These are phyloP conservation scores for Pachliopta kotzebuea DNA, from an alignment of 2,888 invertebrate species.

Conservation along the genomic window DNA sequence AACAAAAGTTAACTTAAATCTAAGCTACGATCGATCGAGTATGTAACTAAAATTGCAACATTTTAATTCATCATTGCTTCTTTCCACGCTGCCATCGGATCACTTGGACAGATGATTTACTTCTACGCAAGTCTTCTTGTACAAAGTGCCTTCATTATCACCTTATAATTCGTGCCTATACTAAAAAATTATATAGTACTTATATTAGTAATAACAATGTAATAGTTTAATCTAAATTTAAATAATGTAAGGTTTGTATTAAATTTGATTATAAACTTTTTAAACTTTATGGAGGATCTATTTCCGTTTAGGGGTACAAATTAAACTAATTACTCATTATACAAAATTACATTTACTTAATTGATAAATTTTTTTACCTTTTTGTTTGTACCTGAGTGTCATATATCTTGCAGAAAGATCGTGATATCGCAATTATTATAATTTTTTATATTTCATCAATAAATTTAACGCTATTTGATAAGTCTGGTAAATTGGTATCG, in stretches of 20 bases:
- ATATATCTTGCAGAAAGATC: conserved; percentile 3
- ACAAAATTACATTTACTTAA: background rate
- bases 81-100: conserved; percentile 65
- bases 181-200: conserved; percentile 35
- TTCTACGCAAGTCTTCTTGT: conserved; percentile 28
- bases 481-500: background rate
- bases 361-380: background rate
- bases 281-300: background rate
- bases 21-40: conserved; percentile 9
- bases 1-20: conserved; percentile 3
- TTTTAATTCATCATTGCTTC: conserved; percentile 41
- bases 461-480: background rate
- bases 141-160: conserved; percentile 53
- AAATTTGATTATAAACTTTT: background rate
- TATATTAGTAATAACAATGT: conserved; percentile 29
- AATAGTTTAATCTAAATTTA: conserved; percentile 14
- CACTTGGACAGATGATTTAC: conserved; percentile 47
- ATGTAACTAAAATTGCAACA: background rate
- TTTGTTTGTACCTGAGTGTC: background rate
- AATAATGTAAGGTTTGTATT: conserved; percentile 26
- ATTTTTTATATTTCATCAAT: conserved; percentile 3
- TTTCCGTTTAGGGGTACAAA: background rate
- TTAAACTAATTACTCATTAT: too few species aligned
- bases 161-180: conserved; percentile 58
- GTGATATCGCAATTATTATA: background rate